phyloP scores from a whole-genome alignment of 2,888 invertebrate species.

The Erannis defoliaria region DNA sequence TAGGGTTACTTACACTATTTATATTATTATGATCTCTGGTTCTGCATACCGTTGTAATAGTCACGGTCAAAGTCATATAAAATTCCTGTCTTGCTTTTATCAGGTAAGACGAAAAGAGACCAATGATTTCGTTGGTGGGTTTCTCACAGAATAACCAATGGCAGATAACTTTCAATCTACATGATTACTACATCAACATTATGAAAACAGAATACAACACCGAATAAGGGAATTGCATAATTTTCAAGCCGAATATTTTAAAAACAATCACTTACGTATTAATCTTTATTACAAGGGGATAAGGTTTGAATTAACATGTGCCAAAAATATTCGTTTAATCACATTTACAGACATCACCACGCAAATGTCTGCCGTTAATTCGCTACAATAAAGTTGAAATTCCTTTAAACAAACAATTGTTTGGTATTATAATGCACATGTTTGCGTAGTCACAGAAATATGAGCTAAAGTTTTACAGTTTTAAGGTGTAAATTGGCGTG shows the following conservation, averaged over 20 bases:
- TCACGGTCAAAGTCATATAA: too few species aligned
- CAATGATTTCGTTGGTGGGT: too few species aligned
- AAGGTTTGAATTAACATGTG: neutral
- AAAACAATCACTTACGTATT: neutral
- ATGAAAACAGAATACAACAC: slow-evolving; percentile 17
- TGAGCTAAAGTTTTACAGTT: neutral
- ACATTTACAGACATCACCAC: neutral
- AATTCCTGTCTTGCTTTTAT: too few species aligned
- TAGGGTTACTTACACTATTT: too few species aligned
- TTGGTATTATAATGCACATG: neutral
- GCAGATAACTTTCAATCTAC: neutral
- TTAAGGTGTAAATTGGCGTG: slow-evolving; percentile 15
- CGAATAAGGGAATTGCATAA: slow-evolving; percentile 10
- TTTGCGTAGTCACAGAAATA: slow-evolving; percentile 1
- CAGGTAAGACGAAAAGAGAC: too few species aligned
- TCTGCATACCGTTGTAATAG: too few species aligned
- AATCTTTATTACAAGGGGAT: neutral
- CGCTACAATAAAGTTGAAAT: neutral
- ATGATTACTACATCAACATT: neutral
- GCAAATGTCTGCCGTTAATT: neutral
- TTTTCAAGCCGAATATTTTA: slow-evolving; percentile 6
- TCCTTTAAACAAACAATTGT: neutral
- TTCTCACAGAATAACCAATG: too few species aligned
- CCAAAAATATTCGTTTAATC: neutral
- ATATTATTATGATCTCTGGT: too few species aligned